Evolutionary conservation across 2,888 invertebrate genomes (phyloP).

Genomic region (Amorpha juglandis): DNA sequence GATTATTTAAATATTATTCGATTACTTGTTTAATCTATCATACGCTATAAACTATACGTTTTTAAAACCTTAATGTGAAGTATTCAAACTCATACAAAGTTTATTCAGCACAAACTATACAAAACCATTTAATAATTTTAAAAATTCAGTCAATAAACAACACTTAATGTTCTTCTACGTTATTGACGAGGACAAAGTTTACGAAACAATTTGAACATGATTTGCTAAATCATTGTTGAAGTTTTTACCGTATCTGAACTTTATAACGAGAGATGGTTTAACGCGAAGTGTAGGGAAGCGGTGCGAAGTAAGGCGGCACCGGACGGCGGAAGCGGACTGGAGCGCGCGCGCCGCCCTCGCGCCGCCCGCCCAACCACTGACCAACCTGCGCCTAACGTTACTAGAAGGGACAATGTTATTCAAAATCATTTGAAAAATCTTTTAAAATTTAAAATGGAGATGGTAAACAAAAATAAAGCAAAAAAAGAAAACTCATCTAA

Average conservation of each 20-base stretch:
- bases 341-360: constrained; percentile 72
- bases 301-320: constrained; percentile 37
- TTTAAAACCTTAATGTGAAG: too few species aligned
- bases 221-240: constrained; percentile 15
- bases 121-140: neutral
- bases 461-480: too few species aligned
- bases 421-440: neutral
- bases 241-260: constrained; percentile 6
- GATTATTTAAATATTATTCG: neutral
- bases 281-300: constrained; percentile 6
- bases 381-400: constrained; percentile 41
- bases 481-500: too few species aligned
- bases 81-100: neutral
- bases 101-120: neutral
- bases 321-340: constrained; percentile 61
- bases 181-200: constrained; percentile 14
- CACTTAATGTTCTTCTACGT: neutral
- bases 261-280: constrained; percentile 27
- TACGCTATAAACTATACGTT: neutral
- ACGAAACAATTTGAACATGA: neutral
- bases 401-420: constrained; percentile 49
- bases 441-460: too few species aligned
- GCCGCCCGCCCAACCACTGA: constrained; percentile 60
- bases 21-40: neutral
- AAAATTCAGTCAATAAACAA: too few species aligned